A percentile compares a stretch with the other conserved stretches of the same genome.
phyloP scores from a whole-genome alignment of 2,797 vertebrate genomes.

The Amblyraja radiata region DNA sequence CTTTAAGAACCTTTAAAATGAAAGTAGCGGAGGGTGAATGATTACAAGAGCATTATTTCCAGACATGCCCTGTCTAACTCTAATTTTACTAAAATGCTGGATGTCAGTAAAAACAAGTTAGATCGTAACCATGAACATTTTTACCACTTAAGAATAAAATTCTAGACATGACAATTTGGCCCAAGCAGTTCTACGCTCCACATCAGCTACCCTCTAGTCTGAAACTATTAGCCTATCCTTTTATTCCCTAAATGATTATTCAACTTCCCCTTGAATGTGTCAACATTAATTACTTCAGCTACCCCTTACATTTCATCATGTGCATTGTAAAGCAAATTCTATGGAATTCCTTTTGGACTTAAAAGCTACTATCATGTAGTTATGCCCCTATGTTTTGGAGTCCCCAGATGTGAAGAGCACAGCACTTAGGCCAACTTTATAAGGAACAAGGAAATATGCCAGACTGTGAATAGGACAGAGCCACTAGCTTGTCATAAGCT shows the following conservation, averaged over 20 bases:
- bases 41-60: not conserved
- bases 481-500: not conserved
- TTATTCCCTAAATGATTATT: not conserved
- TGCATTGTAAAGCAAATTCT: not conserved
- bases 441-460: not conserved
- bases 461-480: slow-evolving; percentile 1
- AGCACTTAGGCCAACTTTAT: not conserved
- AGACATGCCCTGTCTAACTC: not conserved
- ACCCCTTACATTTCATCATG: not conserved
- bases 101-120: not conserved
- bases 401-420: not conserved
- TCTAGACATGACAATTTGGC: not conserved
- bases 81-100: not conserved
- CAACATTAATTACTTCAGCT: not conserved
- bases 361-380: not conserved
- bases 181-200: not conserved
- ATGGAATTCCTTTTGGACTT: not conserved
- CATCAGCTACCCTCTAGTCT: not conserved
- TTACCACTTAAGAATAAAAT: not conserved
- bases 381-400: not conserved
- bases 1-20: not conserved
- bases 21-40: not conserved
- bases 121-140: not conserved
- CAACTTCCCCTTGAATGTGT: not conserved
- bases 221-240: not conserved